Conservation (phyloP, 2,888 invertebrate genomes). For the Cerastis leucographa region DNA sequence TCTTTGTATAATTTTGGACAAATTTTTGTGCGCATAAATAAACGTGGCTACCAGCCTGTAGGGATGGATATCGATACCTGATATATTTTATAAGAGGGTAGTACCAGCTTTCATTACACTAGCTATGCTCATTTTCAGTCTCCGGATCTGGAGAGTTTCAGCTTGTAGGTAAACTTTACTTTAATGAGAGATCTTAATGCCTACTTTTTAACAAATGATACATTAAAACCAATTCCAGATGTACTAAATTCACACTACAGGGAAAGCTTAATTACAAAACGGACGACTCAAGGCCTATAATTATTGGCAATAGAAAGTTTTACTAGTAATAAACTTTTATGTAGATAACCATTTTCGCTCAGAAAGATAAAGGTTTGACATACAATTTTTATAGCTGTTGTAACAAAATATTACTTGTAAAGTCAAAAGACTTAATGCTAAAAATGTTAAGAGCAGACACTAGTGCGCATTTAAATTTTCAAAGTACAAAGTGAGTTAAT, state of each 20-base stretch:
- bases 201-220: constrained; percentile 14
- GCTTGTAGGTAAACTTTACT: background rate
- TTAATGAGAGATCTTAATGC: constrained; percentile 4
- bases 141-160: background rate
- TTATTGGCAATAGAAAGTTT: constrained; percentile 68
- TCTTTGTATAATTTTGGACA: constrained; percentile 55
- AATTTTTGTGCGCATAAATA: constrained; percentile 41
- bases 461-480: constrained; percentile 59
- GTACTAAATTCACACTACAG: constrained; percentile 54
- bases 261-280: constrained; percentile 57
- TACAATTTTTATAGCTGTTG: constrained; percentile 64
- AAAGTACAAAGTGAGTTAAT: constrained; percentile 66
- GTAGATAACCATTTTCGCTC: constrained; percentile 59
- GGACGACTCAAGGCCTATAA: constrained; percentile 50
- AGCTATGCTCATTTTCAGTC: constrained; percentile 1
- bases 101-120: background rate
- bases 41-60: background rate
- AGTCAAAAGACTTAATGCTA: constrained; percentile 59
- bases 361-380: constrained; percentile 60
- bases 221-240: constrained; percentile 20
- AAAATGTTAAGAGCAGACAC: constrained; percentile 59
- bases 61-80: constrained; percentile 5
- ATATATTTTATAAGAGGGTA: constrained; percentile 9
- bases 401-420: constrained; percentile 71
- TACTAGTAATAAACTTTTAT: constrained; percentile 66